These are phyloP conservation scores for Drosophila planitibia DNA, from an alignment of 2,888 invertebrate species.

Conservation along the genomic window DNA sequence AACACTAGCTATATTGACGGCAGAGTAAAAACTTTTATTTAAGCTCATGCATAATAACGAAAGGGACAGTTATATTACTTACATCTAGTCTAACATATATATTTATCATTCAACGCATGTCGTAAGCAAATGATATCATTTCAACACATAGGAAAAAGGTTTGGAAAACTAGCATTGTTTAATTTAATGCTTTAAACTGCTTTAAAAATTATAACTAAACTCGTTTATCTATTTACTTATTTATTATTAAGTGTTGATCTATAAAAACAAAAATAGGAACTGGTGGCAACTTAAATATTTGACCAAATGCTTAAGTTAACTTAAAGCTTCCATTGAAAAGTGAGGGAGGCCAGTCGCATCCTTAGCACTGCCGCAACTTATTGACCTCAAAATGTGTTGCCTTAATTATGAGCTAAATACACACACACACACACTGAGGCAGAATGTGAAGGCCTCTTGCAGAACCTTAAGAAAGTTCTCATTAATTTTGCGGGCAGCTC, in stretches of 20 bases:
- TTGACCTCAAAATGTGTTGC: conserved; percentile 60
- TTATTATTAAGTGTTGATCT: background rate
- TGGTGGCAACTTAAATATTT: background rate
- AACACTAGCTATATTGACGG: background rate
- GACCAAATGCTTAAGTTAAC: background rate
- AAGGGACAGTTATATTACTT: background rate
- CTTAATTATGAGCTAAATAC: conserved; percentile 60
- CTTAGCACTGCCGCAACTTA: conserved; percentile 23
- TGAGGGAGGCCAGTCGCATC: conserved; percentile 5
- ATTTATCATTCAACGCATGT: conserved; percentile 4
- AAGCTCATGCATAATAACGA: background rate
- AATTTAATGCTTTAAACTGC: background rate
- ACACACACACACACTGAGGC: conserved; percentile 9
- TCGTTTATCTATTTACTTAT: background rate
- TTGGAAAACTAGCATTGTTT: no score
- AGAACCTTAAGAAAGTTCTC: conserved; percentile 53
- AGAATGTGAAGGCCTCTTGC: conserved; percentile 43
- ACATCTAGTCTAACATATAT: background rate
- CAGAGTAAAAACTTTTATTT: background rate
- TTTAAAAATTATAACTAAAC: background rate
- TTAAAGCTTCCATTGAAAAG: background rate
- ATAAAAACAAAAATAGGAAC: background rate
- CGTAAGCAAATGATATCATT: conserved; percentile 45
- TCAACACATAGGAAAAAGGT: background rate
- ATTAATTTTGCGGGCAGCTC: conserved; percentile 49